Evolutionary conservation across 2,888 invertebrate genomes (phyloP).

Genomic region (Pristionchus japonicus): DNA sequence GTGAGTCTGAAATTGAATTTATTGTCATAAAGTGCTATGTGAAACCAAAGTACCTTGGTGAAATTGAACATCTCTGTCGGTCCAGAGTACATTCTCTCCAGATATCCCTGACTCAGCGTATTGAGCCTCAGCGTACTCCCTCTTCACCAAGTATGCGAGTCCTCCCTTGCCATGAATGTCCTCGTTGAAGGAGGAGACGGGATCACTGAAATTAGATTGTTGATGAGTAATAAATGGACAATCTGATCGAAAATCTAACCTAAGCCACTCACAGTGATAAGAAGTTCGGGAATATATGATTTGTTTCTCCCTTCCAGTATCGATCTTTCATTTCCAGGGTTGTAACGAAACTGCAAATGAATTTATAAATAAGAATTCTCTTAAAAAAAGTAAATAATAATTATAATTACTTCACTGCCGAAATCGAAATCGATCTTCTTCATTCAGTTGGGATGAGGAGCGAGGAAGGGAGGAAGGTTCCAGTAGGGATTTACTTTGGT

Average conservation of each 20-base stretch:
- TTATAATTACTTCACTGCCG: neutral
- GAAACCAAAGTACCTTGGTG: no score
- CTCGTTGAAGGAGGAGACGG: neutral
- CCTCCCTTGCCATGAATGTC: neutral
- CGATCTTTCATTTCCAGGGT: no score
- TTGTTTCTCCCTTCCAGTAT: no score
- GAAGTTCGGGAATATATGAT: no score
- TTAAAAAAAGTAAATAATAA: no score
- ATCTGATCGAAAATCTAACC: no score
- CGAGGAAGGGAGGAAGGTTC: neutral
- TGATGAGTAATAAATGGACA: no score
- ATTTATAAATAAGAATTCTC: no score
- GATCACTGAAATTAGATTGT: neutral
- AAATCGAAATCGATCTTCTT: neutral
- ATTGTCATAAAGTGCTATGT: no score
- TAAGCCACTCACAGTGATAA: no score
- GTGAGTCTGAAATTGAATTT: no score
- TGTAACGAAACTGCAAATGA: no score
- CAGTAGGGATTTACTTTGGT: neutral
- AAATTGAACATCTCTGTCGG: neutral
- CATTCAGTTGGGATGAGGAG: neutral
- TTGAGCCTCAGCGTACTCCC: neutral
- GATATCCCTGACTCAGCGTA: neutral
- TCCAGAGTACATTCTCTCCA: neutral
- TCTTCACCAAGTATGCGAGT: neutral